Conservation (phyloP, 2,888 invertebrate genomes). For the Mycogona germanica region DNA sequence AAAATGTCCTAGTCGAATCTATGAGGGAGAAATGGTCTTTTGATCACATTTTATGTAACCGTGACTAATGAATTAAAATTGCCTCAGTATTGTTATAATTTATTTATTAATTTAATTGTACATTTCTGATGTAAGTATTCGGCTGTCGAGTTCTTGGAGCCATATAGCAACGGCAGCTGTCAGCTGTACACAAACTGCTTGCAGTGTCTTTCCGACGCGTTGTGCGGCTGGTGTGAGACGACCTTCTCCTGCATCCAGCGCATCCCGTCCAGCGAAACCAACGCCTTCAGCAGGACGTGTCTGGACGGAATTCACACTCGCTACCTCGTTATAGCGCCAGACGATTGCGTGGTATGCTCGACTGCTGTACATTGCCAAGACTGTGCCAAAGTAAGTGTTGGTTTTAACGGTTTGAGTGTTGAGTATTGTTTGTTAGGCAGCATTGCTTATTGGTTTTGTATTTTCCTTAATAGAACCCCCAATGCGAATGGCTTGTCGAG, state of each 20-base stretch:
- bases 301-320: conserved; percentile 50
- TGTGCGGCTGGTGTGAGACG: conserved; percentile 85
- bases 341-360: conserved; percentile 74
- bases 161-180: conserved; percentile 69
- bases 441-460: neutral
- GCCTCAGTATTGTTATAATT: neutral
- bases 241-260: conserved; percentile 57
- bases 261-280: conserved; percentile 44
- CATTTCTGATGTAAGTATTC: conserved; percentile 44
- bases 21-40: neutral
- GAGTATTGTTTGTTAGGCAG: neutral
- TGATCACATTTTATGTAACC: conserved; percentile 5
- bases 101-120: neutral
- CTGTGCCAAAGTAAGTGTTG: conserved; percentile 52
- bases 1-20: no score
- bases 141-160: conserved; percentile 79
- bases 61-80: no score
- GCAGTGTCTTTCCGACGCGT: conserved; percentile 72
- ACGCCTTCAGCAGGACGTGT: conserved; percentile 19
- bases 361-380: conserved; percentile 79
- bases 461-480: conserved; percentile 27
- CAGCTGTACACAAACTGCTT: conserved; percentile 66
- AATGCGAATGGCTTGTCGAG: conserved; percentile 86
- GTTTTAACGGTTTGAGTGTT: neutral
- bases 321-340: conserved; percentile 66